These are phyloP conservation scores for Atta colombica DNA, from an alignment of 1,140 invertebrate genomes.

Conservation along the genomic window DNA sequence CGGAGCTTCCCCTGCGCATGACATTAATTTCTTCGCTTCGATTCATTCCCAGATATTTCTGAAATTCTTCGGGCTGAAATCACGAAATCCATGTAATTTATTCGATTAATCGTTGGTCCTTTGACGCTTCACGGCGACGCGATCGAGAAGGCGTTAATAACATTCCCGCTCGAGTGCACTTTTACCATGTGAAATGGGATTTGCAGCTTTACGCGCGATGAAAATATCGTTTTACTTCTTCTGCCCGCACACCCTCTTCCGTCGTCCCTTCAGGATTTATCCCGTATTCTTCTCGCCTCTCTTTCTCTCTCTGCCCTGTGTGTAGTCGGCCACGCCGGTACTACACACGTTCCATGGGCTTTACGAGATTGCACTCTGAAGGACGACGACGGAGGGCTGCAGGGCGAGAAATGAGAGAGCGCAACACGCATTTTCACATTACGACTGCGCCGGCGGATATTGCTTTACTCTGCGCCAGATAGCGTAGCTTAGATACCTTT, in stretches of 20 bases:
- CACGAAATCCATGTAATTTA: slow-evolving; percentile 51
- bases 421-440: slow-evolving; percentile 64
- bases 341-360: slow-evolving; percentile 16
- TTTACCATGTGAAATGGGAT: slow-evolving; percentile 47
- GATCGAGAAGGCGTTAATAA: slow-evolving; percentile 60
- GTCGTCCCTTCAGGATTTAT: slow-evolving; percentile 39
- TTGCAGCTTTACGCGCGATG: slow-evolving; percentile 58
- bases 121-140: slow-evolving; percentile 42
- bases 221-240: slow-evolving; percentile 26
- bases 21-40: slow-evolving; percentile 38
- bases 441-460: slow-evolving; percentile 42
- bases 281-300: slow-evolving; percentile 21
- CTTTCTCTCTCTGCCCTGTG: not conserved
- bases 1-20: not conserved
- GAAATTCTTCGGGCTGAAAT: slow-evolving; percentile 42
- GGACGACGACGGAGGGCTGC: slow-evolving; percentile 7
- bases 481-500: slow-evolving; percentile 90
- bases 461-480: slow-evolving; percentile 59
- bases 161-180: slow-evolving; percentile 56
- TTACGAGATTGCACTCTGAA: slow-evolving; percentile 54
- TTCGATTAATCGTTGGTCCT: slow-evolving; percentile 52
- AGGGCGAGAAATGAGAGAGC: slow-evolving; percentile 44
- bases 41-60: slow-evolving; percentile 15
- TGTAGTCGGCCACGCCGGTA: not conserved
- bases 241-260: not conserved